Evolutionary conservation across 2,888 invertebrate species (phyloP).

Genomic region (Diarsia brunnea): DNA sequence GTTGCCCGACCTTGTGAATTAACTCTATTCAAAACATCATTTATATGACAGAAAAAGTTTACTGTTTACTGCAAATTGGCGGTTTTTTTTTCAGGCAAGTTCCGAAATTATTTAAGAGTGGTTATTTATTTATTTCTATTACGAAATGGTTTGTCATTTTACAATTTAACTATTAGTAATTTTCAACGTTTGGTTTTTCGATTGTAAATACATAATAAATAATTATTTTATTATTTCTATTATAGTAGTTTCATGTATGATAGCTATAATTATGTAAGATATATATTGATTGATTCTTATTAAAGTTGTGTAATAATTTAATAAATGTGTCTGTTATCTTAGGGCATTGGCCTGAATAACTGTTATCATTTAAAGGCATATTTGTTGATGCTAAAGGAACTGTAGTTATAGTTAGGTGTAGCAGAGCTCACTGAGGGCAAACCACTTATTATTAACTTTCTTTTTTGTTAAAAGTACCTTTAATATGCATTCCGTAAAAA

Average conservation of each 20-base stretch:
- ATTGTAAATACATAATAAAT: not conserved
- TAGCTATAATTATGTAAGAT: not conserved
- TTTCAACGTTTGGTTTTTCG: not conserved
- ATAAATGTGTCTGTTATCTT: constrained; percentile 14
- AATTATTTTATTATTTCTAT: too few relatives aligned
- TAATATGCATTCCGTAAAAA: too few relatives aligned
- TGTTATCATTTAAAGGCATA: constrained; percentile 18
- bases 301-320: not conserved
- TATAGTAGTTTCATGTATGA: too few relatives aligned
- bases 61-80: not conserved
- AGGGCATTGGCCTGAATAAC: constrained; percentile 8
- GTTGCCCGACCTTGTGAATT: not conserved
- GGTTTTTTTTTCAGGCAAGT: too few relatives aligned
- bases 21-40: not conserved
- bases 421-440: too few relatives aligned
- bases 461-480: too few relatives aligned
- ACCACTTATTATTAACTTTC: too few relatives aligned
- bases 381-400: not conserved
- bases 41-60: not conserved
- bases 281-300: not conserved
- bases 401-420: not conserved
- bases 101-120: too few relatives aligned
- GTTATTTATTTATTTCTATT: too few relatives aligned
- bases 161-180: not conserved
- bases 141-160: not conserved